Evolutionary conservation across 2,797 vertebrate species (phyloP).

Genomic region (Poeciliopsis turneri): DNA sequence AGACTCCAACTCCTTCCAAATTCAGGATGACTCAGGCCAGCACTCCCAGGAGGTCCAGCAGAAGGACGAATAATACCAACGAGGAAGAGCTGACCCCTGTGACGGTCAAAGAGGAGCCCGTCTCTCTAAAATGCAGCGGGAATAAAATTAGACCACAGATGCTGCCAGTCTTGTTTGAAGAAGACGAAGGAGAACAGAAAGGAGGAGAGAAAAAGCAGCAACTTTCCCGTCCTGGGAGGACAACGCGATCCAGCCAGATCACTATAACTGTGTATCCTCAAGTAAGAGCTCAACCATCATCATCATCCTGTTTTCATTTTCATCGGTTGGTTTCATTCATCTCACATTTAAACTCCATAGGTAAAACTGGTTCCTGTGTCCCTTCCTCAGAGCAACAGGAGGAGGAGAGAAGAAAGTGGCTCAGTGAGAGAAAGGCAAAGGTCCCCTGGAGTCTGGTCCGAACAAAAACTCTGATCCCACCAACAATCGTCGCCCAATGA

Average conservation of each 20-base stretch:
- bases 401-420: conserved; percentile 31
- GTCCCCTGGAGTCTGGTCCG: conserved; percentile 3
- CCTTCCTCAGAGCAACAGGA: conserved; percentile 74
- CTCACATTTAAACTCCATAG: conserved; percentile 25
- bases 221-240: conserved; percentile 51
- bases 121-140: conserved; percentile 49
- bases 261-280: conserved; percentile 64
- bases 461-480: conserved; percentile 23
- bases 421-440: conserved; percentile 6
- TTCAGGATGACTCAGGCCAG: conserved; percentile 9
- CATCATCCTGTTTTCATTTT: not conserved
- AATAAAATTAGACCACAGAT: conserved; percentile 43
- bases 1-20: conserved; percentile 43
- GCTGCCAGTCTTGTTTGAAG: conserved; percentile 15
- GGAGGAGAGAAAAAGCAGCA: conserved; percentile 10
- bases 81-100: conserved; percentile 21
- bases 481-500: conserved; percentile 48
- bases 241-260: conserved; percentile 60
- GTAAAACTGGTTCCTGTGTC: conserved; percentile 60
- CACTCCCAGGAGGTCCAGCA: conserved; percentile 62
- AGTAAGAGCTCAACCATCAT: conserved; percentile 37
- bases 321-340: conserved; percentile 2
- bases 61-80: conserved; percentile 27
- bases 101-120: conserved; percentile 29
- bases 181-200: conserved; percentile 28